A percentile compares a stretch with the other conserved stretches of the same genome.
phyloP scores from a whole-genome alignment of 1,140 invertebrate species.

The Chironomus tepperi region DNA sequence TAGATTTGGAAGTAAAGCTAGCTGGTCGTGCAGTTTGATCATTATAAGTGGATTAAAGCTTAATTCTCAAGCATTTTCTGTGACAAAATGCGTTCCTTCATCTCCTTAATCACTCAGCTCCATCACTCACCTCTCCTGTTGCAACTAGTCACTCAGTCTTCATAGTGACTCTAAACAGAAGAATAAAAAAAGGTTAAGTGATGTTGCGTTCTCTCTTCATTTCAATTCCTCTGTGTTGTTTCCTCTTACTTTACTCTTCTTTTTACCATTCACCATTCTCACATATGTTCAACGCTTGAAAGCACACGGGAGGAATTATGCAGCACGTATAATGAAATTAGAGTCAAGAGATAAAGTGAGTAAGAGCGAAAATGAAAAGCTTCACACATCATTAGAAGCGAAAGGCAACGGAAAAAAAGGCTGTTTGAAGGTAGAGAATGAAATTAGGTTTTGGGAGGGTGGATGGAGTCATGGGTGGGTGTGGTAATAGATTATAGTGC shows the following conservation, averaged over 20 bases:
- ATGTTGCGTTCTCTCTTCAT: not conserved
- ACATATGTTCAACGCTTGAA: not conserved
- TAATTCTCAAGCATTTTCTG: too few relatives aligned
- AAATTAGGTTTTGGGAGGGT: not conserved
- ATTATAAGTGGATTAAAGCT: too few relatives aligned
- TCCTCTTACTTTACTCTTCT: too few relatives aligned
- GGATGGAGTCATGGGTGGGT: not conserved
- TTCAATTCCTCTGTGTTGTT: too few relatives aligned
- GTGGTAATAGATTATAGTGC: conserved; percentile 4
- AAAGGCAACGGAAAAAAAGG: not conserved
- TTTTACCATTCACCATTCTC: too few relatives aligned
- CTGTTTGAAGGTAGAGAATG: not conserved
- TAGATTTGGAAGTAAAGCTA: too few relatives aligned
- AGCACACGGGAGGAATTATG: conserved; percentile 11
- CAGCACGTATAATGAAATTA: conserved; percentile 14
- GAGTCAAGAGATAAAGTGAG: not conserved
- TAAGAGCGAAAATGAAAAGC: conserved; percentile 11
- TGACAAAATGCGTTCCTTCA: too few relatives aligned
- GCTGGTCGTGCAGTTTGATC: too few relatives aligned
- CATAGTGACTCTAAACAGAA: too few relatives aligned
- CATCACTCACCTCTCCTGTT: too few relatives aligned
- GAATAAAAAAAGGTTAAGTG: not conserved
- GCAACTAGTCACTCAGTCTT: too few relatives aligned
- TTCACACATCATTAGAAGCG: conserved; percentile 1
- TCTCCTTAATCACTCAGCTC: too few relatives aligned